A percentile compares a stretch with the other conserved stretches of the same genome.
Evolutionary conservation across 1,140 invertebrate genomes (phyloP).

Genomic region (Delia radicum): DNA sequence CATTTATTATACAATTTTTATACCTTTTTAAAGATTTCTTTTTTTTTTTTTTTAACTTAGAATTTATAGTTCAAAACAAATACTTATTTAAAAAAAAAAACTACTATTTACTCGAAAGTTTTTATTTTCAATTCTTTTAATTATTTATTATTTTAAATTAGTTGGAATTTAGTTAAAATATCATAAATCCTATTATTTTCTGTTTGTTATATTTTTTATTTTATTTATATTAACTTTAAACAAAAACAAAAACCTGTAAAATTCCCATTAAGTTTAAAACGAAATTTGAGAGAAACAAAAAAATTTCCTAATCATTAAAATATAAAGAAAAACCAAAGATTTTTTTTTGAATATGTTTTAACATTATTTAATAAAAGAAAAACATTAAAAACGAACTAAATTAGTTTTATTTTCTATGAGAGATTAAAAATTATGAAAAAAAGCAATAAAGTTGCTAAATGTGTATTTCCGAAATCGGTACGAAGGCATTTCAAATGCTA

Average conservation of each 20-base stretch:
- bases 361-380: no score
- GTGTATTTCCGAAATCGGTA: no score
- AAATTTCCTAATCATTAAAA: background rate
- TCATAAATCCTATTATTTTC: background rate
- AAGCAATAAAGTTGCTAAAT: no score
- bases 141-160: no score
- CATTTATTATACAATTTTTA: conserved; percentile 2
- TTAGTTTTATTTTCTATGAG: no score
- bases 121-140: no score
- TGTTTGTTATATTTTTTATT: background rate
- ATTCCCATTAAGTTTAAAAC: background rate
- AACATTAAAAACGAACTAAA: no score
- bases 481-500: no score
- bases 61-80: background rate
- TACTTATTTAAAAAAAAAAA: background rate
- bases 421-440: no score
- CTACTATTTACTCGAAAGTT: no score
- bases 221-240: background rate
- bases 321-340: background rate
- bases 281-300: background rate
- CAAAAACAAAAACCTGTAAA: background rate
- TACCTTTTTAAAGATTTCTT: background rate
- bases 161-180: background rate
- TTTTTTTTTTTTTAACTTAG: background rate
- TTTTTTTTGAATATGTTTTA: no score